Base-by-base conservation (phyloP, 2,888 invertebrate genomes). In the Lepidochitona cinerea region DNA sequence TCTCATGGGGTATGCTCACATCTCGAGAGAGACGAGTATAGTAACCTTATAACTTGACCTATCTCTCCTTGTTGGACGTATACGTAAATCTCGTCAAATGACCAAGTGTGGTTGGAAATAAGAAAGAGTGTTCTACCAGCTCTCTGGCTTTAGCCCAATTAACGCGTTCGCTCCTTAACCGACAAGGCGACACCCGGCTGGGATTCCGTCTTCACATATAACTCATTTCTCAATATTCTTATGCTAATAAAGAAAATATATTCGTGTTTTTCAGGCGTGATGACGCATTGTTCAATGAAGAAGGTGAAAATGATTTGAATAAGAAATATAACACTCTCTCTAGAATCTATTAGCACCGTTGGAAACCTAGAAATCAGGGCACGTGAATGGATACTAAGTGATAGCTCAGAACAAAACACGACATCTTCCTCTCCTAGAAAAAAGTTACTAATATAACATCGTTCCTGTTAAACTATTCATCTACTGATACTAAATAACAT, bases 11-110 rank as follows among this genome's bases (percentile, higher is more conserved):
- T 59, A 29, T 18, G 12, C 2, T 23, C 18, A 7, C 4, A 59
- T 59, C 59, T 26, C 32, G 4, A 29, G 59, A 26, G 59, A 59
- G 5, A 23, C 26, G 7, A 23, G 59, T 2, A 32, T 32, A 59
- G 12, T 59, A 32, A 59, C 59, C 59, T 26, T 59, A 14, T 59
- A 29, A 29, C 59, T 59, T 59, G 59, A 59, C 59, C 59, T 59
- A 59, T 59, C 59, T 59, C 29, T 29, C 26, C 59, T 7, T 23
- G 59, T 59, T 23, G 59, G 23, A 59, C 14, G n/a, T n/a, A 29
- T 59, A 59, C 59, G 59, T 59, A 59, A 59, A 59, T 59, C 59
- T 59, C 59, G 2, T 26, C 59, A 29, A 59, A 59, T 59, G 23
- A 32, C 59, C 23, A 59, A 29, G 9, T 59, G 59, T 29, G 29